Conservation (phyloP, 2,113 vertebrate genomes). For the Sisor rabdophorus region DNA sequence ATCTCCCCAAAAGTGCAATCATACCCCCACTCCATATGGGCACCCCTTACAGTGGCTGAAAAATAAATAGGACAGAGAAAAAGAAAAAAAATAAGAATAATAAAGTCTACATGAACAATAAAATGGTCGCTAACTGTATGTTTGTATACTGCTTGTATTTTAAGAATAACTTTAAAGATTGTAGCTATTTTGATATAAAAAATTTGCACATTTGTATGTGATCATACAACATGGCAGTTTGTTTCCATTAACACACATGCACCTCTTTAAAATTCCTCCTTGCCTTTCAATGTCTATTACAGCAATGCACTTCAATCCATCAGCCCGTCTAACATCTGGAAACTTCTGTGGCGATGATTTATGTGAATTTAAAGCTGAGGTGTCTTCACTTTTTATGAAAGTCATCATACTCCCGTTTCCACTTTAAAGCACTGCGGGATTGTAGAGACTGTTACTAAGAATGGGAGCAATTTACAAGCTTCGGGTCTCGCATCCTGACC, state of each 20-base stretch:
- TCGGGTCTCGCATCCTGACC: conserved; percentile 48
- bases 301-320: conserved; percentile 6
- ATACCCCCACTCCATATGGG: too few relatives aligned
- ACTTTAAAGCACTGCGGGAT: conserved; percentile 26
- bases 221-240: background rate
- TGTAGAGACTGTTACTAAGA: conserved; percentile 35
- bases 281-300: conserved; percentile 18
- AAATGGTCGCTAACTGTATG: background rate
- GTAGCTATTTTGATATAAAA: background rate
- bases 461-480: conserved; percentile 52
- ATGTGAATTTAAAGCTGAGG: conserved; percentile 26
- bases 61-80: background rate
- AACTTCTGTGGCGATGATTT: conserved; percentile 7
- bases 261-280: conserved; percentile 17
- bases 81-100: too few relatives aligned
- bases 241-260: conserved; percentile 7
- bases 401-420: conserved; percentile 20
- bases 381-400: conserved; percentile 29
- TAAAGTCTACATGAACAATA: too few relatives aligned
- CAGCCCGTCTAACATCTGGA: conserved; percentile 16
- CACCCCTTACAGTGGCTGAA: too few relatives aligned
- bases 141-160: background rate
- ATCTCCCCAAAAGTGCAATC: too few relatives aligned
- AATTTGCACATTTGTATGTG: background rate
- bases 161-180: background rate